Evolutionary conservation across 2,797 vertebrate genomes (phyloP).

Genomic region (Mormyrus hasselquistii): DNA sequence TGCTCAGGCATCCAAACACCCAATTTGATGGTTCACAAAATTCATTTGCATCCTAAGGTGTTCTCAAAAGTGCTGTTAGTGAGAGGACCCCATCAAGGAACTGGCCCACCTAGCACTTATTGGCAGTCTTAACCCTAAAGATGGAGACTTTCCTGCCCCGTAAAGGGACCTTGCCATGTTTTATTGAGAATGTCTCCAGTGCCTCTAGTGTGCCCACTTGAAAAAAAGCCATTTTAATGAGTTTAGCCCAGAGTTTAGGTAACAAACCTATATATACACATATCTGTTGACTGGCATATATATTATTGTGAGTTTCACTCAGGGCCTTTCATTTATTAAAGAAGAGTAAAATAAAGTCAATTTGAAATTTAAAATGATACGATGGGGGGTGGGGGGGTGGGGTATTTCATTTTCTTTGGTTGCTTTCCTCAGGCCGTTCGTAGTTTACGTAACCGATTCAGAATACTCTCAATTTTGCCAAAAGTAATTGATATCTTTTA

Average conservation of each 20-base stretch:
- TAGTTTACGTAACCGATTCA: constrained; percentile 66
- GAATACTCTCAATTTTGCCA: constrained; percentile 52
- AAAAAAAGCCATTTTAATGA: constrained; percentile 73
- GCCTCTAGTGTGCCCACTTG: constrained; percentile 62
- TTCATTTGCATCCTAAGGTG: constrained; percentile 43
- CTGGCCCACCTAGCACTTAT: constrained; percentile 66
- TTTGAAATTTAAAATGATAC: constrained; percentile 61
- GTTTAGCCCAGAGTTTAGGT: constrained; percentile 75
- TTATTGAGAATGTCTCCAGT: constrained; percentile 63
- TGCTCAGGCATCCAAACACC: constrained; percentile 45
- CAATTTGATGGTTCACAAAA: constrained; percentile 41
- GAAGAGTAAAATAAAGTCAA: constrained; percentile 62
- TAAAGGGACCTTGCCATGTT: constrained; percentile 62
- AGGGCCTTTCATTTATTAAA: constrained; percentile 73
- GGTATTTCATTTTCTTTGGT: constrained; percentile 62
- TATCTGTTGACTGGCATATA: constrained; percentile 73
- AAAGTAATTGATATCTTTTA: constrained; percentile 67
- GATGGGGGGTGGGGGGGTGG: constrained; percentile 53
- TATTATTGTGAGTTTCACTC: constrained; percentile 71
- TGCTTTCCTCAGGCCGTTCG: constrained; percentile 69
- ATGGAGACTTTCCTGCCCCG: constrained; percentile 50
- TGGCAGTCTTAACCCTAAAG: constrained; percentile 58
- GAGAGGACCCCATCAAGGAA: constrained; percentile 43
- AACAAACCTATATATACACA: constrained; percentile 75
- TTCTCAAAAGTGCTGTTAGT: constrained; percentile 45